Evolutionary conservation across 2,888 invertebrate species (phyloP).

Genomic region (Baccha elongata): DNA sequence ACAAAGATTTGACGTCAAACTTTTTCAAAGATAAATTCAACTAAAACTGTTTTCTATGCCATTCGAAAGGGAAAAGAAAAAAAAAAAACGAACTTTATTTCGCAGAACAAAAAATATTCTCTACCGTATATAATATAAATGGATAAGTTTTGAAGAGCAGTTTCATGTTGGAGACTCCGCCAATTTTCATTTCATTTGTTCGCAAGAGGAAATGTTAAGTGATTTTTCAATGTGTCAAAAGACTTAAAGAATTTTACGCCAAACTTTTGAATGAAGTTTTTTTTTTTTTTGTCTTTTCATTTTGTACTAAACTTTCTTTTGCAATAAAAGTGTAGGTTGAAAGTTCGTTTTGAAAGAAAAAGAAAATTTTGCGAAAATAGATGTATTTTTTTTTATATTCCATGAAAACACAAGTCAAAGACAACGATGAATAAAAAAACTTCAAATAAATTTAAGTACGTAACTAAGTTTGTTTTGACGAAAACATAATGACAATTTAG

Average conservation of each 20-base stretch:
- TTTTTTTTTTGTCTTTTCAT: neutral
- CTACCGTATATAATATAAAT: slow-evolving; percentile 20
- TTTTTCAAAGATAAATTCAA: neutral
- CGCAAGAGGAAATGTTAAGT: slow-evolving; percentile 62
- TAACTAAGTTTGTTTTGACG: slow-evolving; percentile 36
- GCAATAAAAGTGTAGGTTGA: slow-evolving; percentile 13
- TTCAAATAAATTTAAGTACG: slow-evolving; percentile 43
- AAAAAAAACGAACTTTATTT: slow-evolving; percentile 36
- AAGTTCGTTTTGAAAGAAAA: slow-evolving; percentile 10
- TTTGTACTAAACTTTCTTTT: slow-evolving; percentile 11
- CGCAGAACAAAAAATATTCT: slow-evolving; percentile 29
- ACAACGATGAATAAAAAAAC: slow-evolving; percentile 6
- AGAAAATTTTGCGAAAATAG: slow-evolving; percentile 8
- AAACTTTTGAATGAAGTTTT: slow-evolving; percentile 1
- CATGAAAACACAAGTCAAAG: slow-evolving; percentile 23
- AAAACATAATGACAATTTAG: slow-evolving; percentile 36
- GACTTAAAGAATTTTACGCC: slow-evolving; percentile 62
- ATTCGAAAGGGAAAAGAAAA: neutral
- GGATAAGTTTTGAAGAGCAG: slow-evolving; percentile 32
- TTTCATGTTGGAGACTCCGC: slow-evolving; percentile 31
- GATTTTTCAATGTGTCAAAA: slow-evolving; percentile 67
- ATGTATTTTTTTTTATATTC: slow-evolving; percentile 4
- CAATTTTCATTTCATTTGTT: slow-evolving; percentile 67
- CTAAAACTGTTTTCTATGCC: neutral
- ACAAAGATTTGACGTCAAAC: neutral